Conservation (phyloP, 1,140 invertebrate genomes). For the Drosophila orena region DNA sequence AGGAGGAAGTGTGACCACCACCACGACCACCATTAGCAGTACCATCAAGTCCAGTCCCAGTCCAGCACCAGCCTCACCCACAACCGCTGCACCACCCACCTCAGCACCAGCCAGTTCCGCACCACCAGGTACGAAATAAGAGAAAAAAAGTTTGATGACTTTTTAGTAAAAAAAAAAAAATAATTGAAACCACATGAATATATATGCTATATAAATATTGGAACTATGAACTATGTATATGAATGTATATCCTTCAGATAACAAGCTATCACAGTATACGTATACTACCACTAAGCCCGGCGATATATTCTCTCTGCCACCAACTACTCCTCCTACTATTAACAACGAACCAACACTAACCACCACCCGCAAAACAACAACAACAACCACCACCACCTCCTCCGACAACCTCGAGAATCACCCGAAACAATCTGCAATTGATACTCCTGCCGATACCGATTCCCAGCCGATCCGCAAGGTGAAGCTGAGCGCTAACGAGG, state of each 20-base stretch:
- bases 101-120: slow-evolving; percentile 21
- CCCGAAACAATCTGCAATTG: slow-evolving; percentile 24
- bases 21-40: slow-evolving; percentile 43
- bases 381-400: slow-evolving; percentile 21
- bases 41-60: slow-evolving; percentile 18
- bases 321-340: slow-evolving; percentile 80
- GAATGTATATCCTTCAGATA: slow-evolving; percentile 83
- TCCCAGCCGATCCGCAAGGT: slow-evolving; percentile 37
- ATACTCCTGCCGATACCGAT: slow-evolving; percentile 27
- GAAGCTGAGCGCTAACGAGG: slow-evolving; percentile 62
- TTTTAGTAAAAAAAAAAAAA: slow-evolving; percentile 22
- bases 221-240: slow-evolving; percentile 76
- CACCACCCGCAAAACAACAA: slow-evolving; percentile 38
- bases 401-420: slow-evolving; percentile 6
- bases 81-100: slow-evolving; percentile 17
- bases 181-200: slow-evolving; percentile 26
- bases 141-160: slow-evolving; percentile 23
- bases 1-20: slow-evolving; percentile 40
- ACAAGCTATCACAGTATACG: slow-evolving; percentile 80
- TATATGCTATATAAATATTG: slow-evolving; percentile 46
- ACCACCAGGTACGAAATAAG: slow-evolving; percentile 70
- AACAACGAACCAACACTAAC: slow-evolving; percentile 76
- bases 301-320: slow-evolving; percentile 83
- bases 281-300: slow-evolving; percentile 83
- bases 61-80: slow-evolving; percentile 9